phyloP scores from a whole-genome alignment of 2,888 invertebrate genomes.

The Dastarcus helophoroides region DNA sequence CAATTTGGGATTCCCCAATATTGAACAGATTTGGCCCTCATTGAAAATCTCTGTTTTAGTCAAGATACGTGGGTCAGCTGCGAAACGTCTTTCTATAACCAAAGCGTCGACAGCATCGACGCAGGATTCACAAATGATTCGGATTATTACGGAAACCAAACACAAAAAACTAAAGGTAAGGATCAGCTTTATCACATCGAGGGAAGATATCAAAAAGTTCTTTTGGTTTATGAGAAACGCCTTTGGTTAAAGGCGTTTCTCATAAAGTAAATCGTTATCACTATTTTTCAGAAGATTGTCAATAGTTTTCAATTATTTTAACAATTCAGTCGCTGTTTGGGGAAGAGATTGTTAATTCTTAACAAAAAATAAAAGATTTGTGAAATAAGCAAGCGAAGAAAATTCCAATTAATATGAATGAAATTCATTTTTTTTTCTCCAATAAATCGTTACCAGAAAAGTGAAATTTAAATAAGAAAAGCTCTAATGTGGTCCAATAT shows the following conservation, averaged over 20 bases:
- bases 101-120: slow-evolving; percentile 33
- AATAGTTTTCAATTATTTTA: slow-evolving; percentile 1
- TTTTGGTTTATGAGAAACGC: slow-evolving; percentile 4
- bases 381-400: too few relatives aligned
- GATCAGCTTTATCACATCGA: neutral
- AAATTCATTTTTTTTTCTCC: too few relatives aligned
- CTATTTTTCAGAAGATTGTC: neutral
- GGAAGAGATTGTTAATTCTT: too few relatives aligned
- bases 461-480: too few relatives aligned
- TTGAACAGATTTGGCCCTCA: too few relatives aligned
- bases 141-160: slow-evolving; percentile 35
- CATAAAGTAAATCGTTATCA: neutral
- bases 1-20: too few relatives aligned
- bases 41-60: slow-evolving; percentile 39
- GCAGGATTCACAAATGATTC: slow-evolving; percentile 33
- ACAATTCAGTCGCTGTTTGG: slow-evolving; percentile 4
- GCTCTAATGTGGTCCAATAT: too few relatives aligned
- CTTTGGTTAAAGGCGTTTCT: slow-evolving; percentile 3
- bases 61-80: slow-evolving; percentile 47
- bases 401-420: too few relatives aligned
- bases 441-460: too few relatives aligned
- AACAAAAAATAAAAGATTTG: too few relatives aligned
- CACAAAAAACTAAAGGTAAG: slow-evolving; percentile 25
- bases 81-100: slow-evolving; percentile 38
- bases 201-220: too few relatives aligned